Evolutionary conservation across 2,888 invertebrate species (phyloP).

Genomic region (Trimorus sp.): DNA sequence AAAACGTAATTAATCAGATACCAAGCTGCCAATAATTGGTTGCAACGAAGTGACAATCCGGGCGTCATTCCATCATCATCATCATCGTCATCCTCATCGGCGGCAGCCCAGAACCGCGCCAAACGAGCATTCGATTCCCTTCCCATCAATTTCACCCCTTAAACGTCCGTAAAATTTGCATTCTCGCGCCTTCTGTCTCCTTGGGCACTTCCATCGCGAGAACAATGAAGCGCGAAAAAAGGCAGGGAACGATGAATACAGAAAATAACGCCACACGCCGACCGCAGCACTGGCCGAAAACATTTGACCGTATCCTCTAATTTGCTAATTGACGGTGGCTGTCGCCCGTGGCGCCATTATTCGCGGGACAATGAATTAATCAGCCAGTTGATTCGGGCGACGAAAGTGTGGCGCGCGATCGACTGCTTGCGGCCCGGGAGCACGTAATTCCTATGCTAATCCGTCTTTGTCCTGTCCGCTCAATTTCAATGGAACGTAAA

Average conservation of each 20-base stretch:
- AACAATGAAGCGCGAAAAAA: background rate
- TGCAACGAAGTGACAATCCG: constrained; percentile 8
- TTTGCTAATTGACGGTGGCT: constrained; percentile 40
- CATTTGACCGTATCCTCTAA: constrained; percentile 40
- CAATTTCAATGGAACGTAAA: constrained; percentile 56
- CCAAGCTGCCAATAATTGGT: background rate
- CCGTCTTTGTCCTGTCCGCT: constrained; percentile 72
- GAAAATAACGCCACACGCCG: constrained; percentile 5
- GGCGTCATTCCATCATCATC: constrained; percentile 8
- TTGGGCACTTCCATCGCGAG: constrained; percentile 6
- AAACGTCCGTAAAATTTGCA: constrained; percentile 23
- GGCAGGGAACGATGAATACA: background rate
- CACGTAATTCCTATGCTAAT: constrained; percentile 77
- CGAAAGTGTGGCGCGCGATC: constrained; percentile 49
- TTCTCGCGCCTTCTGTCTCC: constrained; percentile 6
- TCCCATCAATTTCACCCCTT: constrained; percentile 15
- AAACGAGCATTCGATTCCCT: constrained; percentile 25
- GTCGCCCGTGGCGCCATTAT: constrained; percentile 40
- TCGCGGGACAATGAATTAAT: constrained; percentile 62
- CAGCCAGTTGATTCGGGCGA: constrained; percentile 35
- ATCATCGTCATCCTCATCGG: constrained; percentile 2
- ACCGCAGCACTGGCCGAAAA: constrained; percentile 15
- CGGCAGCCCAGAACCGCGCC: background rate
- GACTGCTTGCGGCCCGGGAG: constrained; percentile 70
- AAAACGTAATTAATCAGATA: constrained; percentile 15